Evolutionary conservation across 2,797 vertebrate species (phyloP).

Genomic region (Enteromius paludinosus): DNA sequence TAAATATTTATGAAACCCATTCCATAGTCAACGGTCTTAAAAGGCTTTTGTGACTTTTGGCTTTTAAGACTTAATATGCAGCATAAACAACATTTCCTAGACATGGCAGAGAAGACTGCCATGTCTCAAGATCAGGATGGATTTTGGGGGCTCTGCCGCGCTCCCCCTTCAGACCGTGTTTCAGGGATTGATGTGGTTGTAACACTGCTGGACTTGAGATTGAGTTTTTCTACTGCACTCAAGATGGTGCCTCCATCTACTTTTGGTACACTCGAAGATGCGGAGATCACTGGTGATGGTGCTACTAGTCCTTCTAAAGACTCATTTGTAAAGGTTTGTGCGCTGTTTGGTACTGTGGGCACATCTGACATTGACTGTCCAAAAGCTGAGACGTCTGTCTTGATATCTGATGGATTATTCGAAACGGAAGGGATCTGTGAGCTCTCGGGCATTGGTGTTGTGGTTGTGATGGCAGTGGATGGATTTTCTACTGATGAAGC

Average conservation of each 20-base stretch:
- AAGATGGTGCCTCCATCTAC: conserved; percentile 5
- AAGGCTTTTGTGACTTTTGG: background rate
- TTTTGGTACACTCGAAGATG: conserved; percentile 14
- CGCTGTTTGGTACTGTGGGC: conserved; percentile 33
- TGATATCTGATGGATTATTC: conserved; percentile 50
- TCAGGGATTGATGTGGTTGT: background rate
- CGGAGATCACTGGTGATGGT: conserved; percentile 29
- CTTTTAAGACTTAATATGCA: conserved; percentile 21
- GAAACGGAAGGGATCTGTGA: conserved; percentile 43
- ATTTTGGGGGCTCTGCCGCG: conserved; percentile 25
- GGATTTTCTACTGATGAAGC: conserved; percentile 28
- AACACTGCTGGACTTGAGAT: conserved; percentile 3
- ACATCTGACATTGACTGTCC: conserved; percentile 19
- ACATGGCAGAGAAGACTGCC: background rate
- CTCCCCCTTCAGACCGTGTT: conserved; percentile 37
- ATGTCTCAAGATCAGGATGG: conserved; percentile 44
- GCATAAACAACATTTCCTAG: background rate
- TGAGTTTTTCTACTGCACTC: conserved; percentile 11
- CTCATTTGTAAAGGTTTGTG: conserved; percentile 27
- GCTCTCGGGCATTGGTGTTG: background rate
- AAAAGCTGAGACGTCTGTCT: conserved; percentile 19
- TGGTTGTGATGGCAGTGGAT: conserved; percentile 16
- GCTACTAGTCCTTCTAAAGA: conserved; percentile 25
- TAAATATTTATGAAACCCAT: conserved; percentile 5
- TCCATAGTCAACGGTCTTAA: background rate